Evolutionary conservation across 2,113 vertebrate species (phyloP).

Genomic region (Verasper variegatus): DNA sequence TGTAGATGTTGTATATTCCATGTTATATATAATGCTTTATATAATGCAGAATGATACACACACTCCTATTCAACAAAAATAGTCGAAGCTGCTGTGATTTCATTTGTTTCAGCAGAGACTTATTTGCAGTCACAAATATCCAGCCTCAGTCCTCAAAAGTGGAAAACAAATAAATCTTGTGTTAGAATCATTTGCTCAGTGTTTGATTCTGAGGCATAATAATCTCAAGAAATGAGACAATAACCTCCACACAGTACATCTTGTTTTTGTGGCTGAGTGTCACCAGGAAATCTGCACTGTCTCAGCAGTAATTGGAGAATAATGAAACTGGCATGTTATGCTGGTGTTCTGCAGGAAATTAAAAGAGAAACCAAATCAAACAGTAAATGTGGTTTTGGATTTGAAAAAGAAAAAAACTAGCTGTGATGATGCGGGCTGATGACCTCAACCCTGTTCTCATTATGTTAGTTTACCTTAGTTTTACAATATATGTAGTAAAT

Average conservation of each 20-base stretch:
- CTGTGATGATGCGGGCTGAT: too few species aligned
- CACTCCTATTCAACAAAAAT: too few species aligned
- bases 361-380: background rate
- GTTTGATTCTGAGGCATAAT: background rate
- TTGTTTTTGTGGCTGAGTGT: background rate
- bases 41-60: too few species aligned
- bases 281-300: background rate
- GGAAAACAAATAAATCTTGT: background rate
- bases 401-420: background rate
- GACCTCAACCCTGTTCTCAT: too few species aligned
- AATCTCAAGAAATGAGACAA: background rate
- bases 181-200: background rate
- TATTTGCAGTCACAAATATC: background rate
- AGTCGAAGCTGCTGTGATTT: too few species aligned
- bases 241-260: background rate
- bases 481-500: too few species aligned
- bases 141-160: background rate
- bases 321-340: background rate
- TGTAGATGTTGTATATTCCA: too few species aligned
- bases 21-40: too few species aligned
- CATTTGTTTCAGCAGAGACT: background rate
- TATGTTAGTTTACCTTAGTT: too few species aligned
- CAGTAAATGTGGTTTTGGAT: background rate
- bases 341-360: slow-evolving; percentile 1
- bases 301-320: background rate